Conservation (phyloP, 2,113 vertebrate genomes). For the Cichladusa arquata region DNA sequence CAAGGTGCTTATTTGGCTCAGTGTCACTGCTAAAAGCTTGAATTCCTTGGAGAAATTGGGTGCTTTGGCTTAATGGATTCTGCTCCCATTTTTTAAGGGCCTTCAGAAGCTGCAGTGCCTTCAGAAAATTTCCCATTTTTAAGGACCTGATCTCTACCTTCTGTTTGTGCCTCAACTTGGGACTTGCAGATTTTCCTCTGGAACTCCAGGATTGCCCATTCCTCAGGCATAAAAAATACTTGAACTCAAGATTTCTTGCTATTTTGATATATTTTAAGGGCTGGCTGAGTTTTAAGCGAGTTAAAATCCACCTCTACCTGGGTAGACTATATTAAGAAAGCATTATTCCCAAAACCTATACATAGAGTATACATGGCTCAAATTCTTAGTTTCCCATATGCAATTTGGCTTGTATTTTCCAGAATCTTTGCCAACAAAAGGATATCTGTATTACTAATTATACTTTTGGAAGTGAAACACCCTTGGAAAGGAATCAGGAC, state of each 20-base stretch:
- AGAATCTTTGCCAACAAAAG: background rate
- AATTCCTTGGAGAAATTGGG: background rate
- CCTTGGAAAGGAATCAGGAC: background rate
- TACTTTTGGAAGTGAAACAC: background rate
- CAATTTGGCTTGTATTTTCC: background rate
- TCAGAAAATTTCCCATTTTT: accelerated
- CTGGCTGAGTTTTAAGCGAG: background rate
- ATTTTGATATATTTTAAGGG: background rate
- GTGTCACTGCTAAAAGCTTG: background rate
- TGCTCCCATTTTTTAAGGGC: background rate
- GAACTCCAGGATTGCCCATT: background rate
- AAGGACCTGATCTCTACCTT: background rate
- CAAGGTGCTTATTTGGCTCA: background rate
- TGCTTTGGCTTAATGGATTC: background rate
- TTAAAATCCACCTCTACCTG: background rate
- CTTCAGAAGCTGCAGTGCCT: background rate
- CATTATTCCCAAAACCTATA: background rate
- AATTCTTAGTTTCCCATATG: background rate
- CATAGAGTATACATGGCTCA: background rate
- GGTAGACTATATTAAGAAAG: background rate
- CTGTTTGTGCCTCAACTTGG: background rate
- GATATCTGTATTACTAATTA: background rate
- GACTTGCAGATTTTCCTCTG: background rate
- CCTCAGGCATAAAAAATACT: background rate
- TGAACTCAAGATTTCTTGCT: background rate